phyloP scores from a whole-genome alignment of 92 coral and sea anemone genomes.

The Anthopleura xanthogrammica region DNA sequence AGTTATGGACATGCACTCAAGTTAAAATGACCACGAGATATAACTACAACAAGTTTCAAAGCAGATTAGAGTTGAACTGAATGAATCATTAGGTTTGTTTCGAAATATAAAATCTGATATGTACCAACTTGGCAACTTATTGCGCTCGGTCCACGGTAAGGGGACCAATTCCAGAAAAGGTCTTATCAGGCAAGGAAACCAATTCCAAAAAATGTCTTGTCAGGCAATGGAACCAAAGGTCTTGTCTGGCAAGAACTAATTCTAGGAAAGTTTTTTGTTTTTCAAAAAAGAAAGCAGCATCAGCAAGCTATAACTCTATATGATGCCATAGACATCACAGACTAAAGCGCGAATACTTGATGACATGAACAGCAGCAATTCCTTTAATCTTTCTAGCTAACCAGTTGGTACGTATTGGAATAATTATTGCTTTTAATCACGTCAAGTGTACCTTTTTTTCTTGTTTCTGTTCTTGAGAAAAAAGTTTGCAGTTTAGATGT shows the following conservation, averaged over 20 bases:
- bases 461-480: neutral
- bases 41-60: neutral
- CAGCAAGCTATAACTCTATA: too few relatives aligned
- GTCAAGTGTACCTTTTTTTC: neutral
- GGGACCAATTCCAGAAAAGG: too few relatives aligned
- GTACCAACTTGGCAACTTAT: neutral
- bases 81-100: neutral
- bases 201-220: too few relatives aligned
- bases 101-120: neutral
- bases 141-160: neutral
- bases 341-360: neutral
- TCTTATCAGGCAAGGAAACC: too few relatives aligned
- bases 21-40: constrained; percentile 43
- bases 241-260: too few relatives aligned
- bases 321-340: neutral
- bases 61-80: constrained; percentile 1
- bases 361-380: neutral
- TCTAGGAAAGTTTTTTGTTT: too few relatives aligned
- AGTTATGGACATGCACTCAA: constrained; percentile 99
- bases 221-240: too few relatives aligned
- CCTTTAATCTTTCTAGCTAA: neutral
- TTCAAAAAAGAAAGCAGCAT: too few relatives aligned
- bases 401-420: neutral
- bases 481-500: neutral
- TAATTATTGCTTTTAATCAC: neutral